These are phyloP conservation scores for Urophycis tenuis DNA, from an alignment of 2,797 vertebrate genomes.

Conservation along the genomic window DNA sequence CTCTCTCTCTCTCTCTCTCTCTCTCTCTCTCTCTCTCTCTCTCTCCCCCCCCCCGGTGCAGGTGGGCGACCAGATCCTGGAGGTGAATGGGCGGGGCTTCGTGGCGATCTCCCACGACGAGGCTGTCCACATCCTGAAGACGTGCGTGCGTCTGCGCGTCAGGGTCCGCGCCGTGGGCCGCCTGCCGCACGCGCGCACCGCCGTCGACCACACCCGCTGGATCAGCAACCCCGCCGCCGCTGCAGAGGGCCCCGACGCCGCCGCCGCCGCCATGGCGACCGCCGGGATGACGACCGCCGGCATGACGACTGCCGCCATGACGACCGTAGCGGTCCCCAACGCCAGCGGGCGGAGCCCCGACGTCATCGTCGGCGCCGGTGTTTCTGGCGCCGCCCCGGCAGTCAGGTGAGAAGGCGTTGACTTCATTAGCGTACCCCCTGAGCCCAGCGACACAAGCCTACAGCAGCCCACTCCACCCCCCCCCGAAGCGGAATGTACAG, in stretches of 20 bases:
- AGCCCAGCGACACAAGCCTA: neutral
- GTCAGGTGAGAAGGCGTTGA: neutral
- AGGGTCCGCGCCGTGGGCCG: slow-evolving; percentile 85
- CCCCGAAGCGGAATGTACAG: no score
- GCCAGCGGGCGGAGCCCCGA: neutral
- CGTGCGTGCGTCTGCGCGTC: slow-evolving; percentile 80
- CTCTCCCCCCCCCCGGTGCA: slow-evolving; percentile 39
- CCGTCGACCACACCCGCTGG: slow-evolving; percentile 86
- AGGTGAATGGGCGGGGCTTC: slow-evolving; percentile 84
- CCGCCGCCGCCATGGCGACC: neutral
- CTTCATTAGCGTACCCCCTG: neutral
- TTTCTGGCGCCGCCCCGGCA: neutral
- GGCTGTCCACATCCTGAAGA: slow-evolving; percentile 85
- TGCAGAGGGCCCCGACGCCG: slow-evolving; percentile 57
- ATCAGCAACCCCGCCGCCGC: slow-evolving; percentile 74
- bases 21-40: neutral
- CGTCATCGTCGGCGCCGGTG: neutral
- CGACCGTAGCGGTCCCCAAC: neutral
- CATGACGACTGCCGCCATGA: neutral
- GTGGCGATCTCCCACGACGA: slow-evolving; percentile 85
- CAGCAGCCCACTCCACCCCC: no score
- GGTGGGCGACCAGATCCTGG: slow-evolving; percentile 94
- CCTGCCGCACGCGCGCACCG: slow-evolving; percentile 84
- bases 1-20: neutral
- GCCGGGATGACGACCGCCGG: neutral